Evolutionary conservation across 2,113 vertebrate species (phyloP).

Genomic region (Butorides virescens): DNA sequence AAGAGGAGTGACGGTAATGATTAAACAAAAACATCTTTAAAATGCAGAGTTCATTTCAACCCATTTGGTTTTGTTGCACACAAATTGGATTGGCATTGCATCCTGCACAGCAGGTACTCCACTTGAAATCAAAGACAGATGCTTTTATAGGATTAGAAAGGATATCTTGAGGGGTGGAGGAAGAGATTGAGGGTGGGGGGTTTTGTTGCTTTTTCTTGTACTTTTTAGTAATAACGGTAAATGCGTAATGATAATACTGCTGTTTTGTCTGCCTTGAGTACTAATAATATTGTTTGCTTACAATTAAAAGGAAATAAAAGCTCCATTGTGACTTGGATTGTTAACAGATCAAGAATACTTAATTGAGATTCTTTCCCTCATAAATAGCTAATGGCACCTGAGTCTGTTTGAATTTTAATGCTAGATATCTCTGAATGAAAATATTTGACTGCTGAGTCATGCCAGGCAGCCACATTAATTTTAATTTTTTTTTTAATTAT

Average conservation of each 20-base stretch:
- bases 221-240: conserved; percentile 59
- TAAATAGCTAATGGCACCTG: conserved; percentile 73
- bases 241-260: conserved; percentile 51
- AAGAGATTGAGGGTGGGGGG: conserved; percentile 43
- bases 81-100: conserved; percentile 80
- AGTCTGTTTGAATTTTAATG: conserved; percentile 73
- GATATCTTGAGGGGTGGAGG: conserved; percentile 65
- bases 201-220: conserved; percentile 45
- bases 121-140: conserved; percentile 82
- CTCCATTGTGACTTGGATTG: conserved; percentile 56
- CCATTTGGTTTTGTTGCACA: conserved; percentile 77
- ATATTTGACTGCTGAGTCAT: conserved; percentile 74
- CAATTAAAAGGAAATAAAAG: conserved; percentile 76
- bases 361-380: conserved; percentile 67
- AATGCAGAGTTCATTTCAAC: conserved; percentile 81
- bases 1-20: conserved; percentile 73
- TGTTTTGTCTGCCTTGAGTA: conserved; percentile 51
- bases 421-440: conserved; percentile 74
- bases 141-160: conserved; percentile 80
- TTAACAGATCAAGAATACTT: conserved; percentile 70
- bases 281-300: conserved; percentile 57
- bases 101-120: conserved; percentile 78
- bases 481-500: conserved; percentile 42
- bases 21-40: conserved; percentile 81
- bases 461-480: conserved; percentile 29